phyloP scores from a whole-genome alignment of 2,113 vertebrate genomes.

The Picathartes gymnocephalus region DNA sequence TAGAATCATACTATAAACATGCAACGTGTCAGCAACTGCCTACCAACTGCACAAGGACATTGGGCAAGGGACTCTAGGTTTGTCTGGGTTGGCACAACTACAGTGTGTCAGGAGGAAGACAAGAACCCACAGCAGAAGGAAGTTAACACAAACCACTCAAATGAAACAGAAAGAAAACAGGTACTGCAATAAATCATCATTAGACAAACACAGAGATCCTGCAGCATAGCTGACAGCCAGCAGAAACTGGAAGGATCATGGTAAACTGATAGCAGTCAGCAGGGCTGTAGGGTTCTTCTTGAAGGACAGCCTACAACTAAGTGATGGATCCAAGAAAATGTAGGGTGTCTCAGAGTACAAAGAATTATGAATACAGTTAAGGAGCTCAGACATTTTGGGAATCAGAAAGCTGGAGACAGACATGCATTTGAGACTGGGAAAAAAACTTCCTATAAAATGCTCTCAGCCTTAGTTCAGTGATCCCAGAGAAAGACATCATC shows the following conservation, averaged over 20 bases:
- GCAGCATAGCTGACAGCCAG: neutral
- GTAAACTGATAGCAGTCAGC: neutral
- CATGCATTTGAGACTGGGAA: neutral
- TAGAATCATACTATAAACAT: neutral
- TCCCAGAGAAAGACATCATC: neutral
- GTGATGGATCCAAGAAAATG: neutral
- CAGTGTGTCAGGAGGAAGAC: neutral
- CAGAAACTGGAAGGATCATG: neutral
- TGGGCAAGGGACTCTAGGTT: neutral
- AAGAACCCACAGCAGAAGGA: neutral
- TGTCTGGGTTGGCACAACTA: neutral
- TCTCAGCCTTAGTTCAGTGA: neutral
- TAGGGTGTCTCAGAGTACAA: neutral
- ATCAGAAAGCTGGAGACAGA: neutral
- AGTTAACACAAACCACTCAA: neutral
- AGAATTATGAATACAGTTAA: neutral
- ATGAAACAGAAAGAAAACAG: neutral
- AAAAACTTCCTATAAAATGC: neutral
- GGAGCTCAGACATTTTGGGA: neutral
- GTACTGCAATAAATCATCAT: neutral
- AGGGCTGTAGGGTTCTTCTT: neutral
- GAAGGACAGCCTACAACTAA: neutral
- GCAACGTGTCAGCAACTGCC: neutral
- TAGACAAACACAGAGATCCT: neutral
- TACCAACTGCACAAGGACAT: neutral